Base-by-base conservation (phyloP, 30 jellyfish, hydroid and myxozoan genomes). In the Mastigias papua region DNA sequence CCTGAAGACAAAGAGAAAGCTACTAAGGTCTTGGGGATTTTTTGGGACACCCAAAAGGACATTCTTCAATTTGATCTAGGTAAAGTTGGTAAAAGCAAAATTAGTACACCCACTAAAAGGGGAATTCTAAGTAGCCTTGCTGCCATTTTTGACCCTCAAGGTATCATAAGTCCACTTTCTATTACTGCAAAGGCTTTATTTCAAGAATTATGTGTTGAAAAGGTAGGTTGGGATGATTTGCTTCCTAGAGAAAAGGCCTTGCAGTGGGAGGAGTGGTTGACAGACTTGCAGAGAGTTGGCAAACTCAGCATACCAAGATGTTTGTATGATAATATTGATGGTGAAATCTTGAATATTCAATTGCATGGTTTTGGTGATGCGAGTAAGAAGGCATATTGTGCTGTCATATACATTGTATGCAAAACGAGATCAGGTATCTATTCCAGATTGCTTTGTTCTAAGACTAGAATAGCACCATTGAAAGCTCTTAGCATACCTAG, bases 281-380 rank as follows among this genome's bases (percentile, higher is more conserved):
- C n/a, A n/a, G n/a, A 27, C 23, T 48, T 85, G 35, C 27, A 63
- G 9, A 54, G 34, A 31, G 78, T 73, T 22, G 37, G 46, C 25
- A 0, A 58, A 5, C 34, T 85, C 13, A 48, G 21, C 4, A 1
- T 85, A 11, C 81, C 81, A 15, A 72, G 94, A 37, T 71, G 89
- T 61, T 6, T 73, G 10, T 76, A 32, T 35, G 70, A 46, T 31
- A 73, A 50, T n/a, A 35, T 25, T 58, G 88, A 71, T 22, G 94
- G 89, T 15, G 88, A 63, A 62, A 51, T 85, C 20, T 51, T 85
- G 42, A 8, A 34, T 6, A 28, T 73, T 60, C 82, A 85, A 78
- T 22, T 85, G 34, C 88, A 85, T 63, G 94, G 94, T 22, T 85
- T 85, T 61, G 94, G 82, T 1, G 94, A 73, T 72, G 94, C 89